phyloP scores from a whole-genome alignment of 35 echinoderm and acorn worm species.

The Nesometra sesokonis region DNA sequence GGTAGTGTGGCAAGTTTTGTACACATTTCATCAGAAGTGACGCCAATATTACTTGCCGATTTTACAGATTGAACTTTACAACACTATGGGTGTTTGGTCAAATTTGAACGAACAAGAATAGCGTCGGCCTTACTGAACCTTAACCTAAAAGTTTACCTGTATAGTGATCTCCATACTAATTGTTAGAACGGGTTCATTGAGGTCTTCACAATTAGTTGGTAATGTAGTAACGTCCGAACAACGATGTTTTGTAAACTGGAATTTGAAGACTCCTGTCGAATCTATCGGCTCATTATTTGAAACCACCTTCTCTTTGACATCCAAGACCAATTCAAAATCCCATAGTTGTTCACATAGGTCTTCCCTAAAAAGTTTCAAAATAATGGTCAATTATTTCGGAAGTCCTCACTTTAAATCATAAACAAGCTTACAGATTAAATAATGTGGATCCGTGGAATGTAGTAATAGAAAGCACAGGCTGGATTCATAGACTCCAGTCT shows the following conservation, averaged over 20 bases:
- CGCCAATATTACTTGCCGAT: too few species aligned
- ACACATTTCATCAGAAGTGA: too few species aligned
- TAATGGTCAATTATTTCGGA: not conserved
- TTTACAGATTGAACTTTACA: too few species aligned
- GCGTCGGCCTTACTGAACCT: too few species aligned
- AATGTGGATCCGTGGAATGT: not conserved
- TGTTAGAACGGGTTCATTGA: constrained; percentile 9
- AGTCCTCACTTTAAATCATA: not conserved
- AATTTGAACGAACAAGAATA: too few species aligned
- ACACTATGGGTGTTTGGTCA: too few species aligned
- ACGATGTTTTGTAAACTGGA: constrained; percentile 36
- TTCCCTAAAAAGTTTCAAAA: not conserved
- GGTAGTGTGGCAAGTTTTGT: too few species aligned
- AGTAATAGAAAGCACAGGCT: not conserved
- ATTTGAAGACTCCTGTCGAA: constrained; percentile 60
- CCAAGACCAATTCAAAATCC: constrained; percentile 51
- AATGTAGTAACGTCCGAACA: constrained; percentile 30
- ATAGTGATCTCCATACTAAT: constrained; percentile 67
- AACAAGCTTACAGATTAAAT: not conserved
- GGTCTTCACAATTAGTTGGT: constrained; percentile 11
- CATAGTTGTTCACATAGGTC: constrained; percentile 38
- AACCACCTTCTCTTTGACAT: constrained; percentile 30
- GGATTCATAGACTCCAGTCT: not conserved
- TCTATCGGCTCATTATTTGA: constrained; percentile 57
- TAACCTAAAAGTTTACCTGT: too few species aligned